Conservation (phyloP, 2,888 invertebrate species). For the Clistopyga incitator region DNA sequence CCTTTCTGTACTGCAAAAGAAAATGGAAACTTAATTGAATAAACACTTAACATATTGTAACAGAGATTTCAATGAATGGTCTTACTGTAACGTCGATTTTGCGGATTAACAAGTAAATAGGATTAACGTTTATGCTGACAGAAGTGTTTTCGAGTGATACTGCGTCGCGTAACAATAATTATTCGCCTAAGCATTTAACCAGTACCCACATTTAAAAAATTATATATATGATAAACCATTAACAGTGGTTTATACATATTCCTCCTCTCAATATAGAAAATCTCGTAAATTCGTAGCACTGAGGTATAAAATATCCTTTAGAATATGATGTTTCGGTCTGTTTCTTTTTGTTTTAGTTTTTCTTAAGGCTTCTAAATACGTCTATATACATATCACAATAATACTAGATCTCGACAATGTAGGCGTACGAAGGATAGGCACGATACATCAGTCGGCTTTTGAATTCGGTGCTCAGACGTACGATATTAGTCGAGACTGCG, state of each 20-base stretch:
- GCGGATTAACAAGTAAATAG: slow-evolving; percentile 23
- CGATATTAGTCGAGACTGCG: slow-evolving; percentile 46
- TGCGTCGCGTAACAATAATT: slow-evolving; percentile 58
- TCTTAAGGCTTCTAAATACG: slow-evolving; percentile 45
- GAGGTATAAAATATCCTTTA: slow-evolving; percentile 36
- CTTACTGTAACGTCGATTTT: slow-evolving; percentile 7
- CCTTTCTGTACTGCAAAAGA: slow-evolving; percentile 8
- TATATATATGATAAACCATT: slow-evolving; percentile 36
- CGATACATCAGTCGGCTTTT: background rate
- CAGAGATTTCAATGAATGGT: slow-evolving; percentile 19
- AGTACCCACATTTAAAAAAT: slow-evolving; percentile 46
- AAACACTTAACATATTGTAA: slow-evolving; percentile 34
- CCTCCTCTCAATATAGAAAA: slow-evolving; percentile 41
- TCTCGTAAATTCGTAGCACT: slow-evolving; percentile 30
- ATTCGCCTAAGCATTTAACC: slow-evolving; percentile 54
- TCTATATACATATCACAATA: slow-evolving; percentile 74
- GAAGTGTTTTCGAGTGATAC: slow-evolving; percentile 15
- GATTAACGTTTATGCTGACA: slow-evolving; percentile 47
- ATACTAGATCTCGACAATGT: slow-evolving; percentile 66
- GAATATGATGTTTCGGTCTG: slow-evolving; percentile 38
- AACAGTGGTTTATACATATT: slow-evolving; percentile 36
- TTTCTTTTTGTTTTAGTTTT: slow-evolving; percentile 14
- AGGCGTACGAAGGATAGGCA: slow-evolving; percentile 19
- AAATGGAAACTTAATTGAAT: slow-evolving; percentile 41
- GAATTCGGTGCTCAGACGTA: slow-evolving; percentile 29